phyloP scores from a whole-genome alignment of 2,797 vertebrate genomes.

The Amazonetta brasiliensis region DNA sequence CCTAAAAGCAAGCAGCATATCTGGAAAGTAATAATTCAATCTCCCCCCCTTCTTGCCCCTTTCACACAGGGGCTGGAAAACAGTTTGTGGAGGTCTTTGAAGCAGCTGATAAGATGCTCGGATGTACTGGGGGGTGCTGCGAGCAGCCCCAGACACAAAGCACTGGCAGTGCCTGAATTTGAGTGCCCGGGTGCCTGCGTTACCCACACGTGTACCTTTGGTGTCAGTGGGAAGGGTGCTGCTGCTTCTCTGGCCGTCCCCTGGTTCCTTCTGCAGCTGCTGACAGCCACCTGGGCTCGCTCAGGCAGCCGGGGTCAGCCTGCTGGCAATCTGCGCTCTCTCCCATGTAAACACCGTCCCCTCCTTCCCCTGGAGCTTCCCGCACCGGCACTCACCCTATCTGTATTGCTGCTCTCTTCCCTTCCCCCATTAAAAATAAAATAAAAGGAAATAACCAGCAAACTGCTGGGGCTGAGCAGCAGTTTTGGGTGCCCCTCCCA shows the following conservation, averaged over 20 bases:
- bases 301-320: not conserved
- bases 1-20: conserved; percentile 16
- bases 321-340: conserved; percentile 18
- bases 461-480: not conserved
- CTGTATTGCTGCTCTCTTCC: not conserved
- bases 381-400: not conserved
- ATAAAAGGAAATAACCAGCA: not conserved
- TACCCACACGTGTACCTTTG: too few relatives aligned
- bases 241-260: conserved; percentile 27
- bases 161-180: not conserved
- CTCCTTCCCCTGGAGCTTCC: conserved; percentile 7
- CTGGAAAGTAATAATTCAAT: not conserved
- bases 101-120: not conserved
- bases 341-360: conserved; percentile 28
- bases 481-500: fast-evolving
- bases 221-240: not conserved
- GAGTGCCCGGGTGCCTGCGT: not conserved
- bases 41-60: not conserved
- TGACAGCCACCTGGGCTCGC: conserved; percentile 59
- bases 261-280: conserved; percentile 51
- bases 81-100: not conserved
- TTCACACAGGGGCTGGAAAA: not conserved
- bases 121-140: not conserved
- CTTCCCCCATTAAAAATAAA: not conserved
- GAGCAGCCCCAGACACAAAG: not conserved